Evolutionary conservation across 64 coral and sea anemone genomes (phyloP).

Genomic region (Montipora foliosa): DNA sequence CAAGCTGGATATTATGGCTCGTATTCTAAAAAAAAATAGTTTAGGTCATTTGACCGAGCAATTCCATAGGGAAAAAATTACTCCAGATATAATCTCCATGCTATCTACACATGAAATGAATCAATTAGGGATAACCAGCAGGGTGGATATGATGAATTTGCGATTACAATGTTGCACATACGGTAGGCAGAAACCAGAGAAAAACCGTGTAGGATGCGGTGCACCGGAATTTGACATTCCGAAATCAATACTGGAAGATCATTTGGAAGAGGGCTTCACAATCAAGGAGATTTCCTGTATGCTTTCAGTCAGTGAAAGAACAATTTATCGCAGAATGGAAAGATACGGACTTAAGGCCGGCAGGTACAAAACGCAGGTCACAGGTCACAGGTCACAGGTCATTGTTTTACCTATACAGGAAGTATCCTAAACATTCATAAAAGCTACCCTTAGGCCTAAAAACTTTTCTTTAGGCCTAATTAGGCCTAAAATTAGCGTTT

Average conservation of each 20-base stretch:
- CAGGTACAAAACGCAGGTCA: no score
- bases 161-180: conserved; percentile 62
- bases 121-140: conserved; percentile 48
- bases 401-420: no score
- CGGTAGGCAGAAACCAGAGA: conserved; percentile 13
- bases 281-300: conserved; percentile 56
- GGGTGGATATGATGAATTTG: conserved; percentile 65
- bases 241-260: conserved; percentile 16
- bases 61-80: conserved; percentile 51
- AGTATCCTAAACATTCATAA: no score
- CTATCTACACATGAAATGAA: conserved; percentile 58
- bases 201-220: conserved; percentile 22
- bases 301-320: conserved; percentile 67
- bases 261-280: conserved; percentile 58
- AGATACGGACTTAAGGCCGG: neutral
- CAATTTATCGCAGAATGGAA: conserved; percentile 67
- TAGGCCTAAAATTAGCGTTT: no score
- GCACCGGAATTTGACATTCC: conserved; percentile 52
- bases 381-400: no score
- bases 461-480: no score
- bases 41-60: neutral
- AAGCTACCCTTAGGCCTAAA: no score
- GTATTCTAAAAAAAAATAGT: neutral
- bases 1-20: neutral
- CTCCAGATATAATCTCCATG: conserved; percentile 51